A percentile compares a stretch with the other conserved stretches of the same genome.
Conservation (phyloP, 2,797 vertebrate genomes). For the Anguilla obscura region DNA sequence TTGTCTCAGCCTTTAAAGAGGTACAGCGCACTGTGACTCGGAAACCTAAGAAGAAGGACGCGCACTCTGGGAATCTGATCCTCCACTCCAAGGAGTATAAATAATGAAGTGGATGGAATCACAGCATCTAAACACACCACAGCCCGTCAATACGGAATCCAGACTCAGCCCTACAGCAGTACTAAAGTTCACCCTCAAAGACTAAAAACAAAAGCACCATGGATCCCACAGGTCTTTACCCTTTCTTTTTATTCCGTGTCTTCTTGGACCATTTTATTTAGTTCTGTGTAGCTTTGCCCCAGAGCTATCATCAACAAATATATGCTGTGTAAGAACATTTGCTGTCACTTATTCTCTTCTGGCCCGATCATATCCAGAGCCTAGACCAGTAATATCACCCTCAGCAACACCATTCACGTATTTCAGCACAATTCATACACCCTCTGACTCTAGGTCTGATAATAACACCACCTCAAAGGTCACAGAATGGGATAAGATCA, state of each 20-base stretch:
- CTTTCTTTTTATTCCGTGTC: conserved; percentile 44
- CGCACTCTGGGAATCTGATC: conserved; percentile 68
- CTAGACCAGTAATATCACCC: not conserved
- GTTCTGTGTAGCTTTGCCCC: not conserved
- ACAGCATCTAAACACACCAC: conserved; percentile 27
- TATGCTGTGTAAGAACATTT: not conserved
- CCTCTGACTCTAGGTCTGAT: not conserved
- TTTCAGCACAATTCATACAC: not conserved
- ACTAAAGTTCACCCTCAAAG: not conserved
- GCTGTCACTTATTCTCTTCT: not conserved
- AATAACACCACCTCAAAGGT: conserved; percentile 7
- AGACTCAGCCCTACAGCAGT: conserved; percentile 14
- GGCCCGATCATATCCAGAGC: not conserved
- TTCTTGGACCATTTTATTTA: not conserved
- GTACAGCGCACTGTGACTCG: conserved; percentile 51
- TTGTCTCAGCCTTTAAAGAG: not conserved
- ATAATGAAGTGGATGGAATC: conserved; percentile 68
- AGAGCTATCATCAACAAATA: not conserved
- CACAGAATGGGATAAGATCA: conserved; percentile 28
- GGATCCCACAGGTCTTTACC: not conserved
- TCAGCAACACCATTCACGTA: not conserved
- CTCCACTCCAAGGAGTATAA: conserved; percentile 63
- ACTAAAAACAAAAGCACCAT: conserved; percentile 28
- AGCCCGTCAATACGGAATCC: not conserved
- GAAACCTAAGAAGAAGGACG: conserved; percentile 54